phyloP scores from a whole-genome alignment of 1,140 invertebrate genomes.

The Apis florea region DNA sequence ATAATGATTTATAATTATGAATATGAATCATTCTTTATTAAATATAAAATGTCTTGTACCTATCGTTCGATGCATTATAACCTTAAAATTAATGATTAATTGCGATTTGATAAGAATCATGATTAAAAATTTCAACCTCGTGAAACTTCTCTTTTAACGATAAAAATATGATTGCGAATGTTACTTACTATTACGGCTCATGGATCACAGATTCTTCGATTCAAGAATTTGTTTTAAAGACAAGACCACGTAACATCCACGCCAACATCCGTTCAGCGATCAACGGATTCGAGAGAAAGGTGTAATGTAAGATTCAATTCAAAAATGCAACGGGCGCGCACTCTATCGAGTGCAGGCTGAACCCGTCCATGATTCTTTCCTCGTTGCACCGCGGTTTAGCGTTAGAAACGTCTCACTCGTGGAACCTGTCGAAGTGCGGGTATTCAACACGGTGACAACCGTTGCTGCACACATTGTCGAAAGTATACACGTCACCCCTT shows the following conservation, averaged over 20 bases:
- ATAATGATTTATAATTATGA: not conserved
- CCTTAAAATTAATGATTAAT: too few relatives aligned
- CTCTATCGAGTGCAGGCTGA: constrained; percentile 61
- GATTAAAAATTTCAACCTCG: not conserved
- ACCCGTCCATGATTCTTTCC: constrained; percentile 66
- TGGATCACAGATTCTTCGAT: too few relatives aligned
- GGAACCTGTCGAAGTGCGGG: constrained; percentile 62
- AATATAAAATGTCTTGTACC: not conserved
- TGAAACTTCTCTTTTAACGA: not conserved
- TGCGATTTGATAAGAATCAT: too few relatives aligned
- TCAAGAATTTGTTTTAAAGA: too few relatives aligned
- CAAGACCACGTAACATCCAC: not conserved
- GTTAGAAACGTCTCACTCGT: constrained; percentile 67
- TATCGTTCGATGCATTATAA: too few relatives aligned
- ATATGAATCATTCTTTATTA: too few relatives aligned
- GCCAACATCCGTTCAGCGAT: not conserved
- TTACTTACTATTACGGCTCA: too few relatives aligned
- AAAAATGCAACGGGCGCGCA: constrained; percentile 63
- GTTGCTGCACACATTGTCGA: constrained; percentile 61
- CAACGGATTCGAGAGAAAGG: not conserved
- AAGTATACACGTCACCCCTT: constrained; percentile 40
- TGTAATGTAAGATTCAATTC: constrained; percentile 26
- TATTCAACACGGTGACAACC: constrained; percentile 67
- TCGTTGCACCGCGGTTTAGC: constrained; percentile 60
- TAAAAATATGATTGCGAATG: too few relatives aligned